Base-by-base conservation (phyloP, 2,888 invertebrate genomes). In the Ormyrus labotus region DNA sequence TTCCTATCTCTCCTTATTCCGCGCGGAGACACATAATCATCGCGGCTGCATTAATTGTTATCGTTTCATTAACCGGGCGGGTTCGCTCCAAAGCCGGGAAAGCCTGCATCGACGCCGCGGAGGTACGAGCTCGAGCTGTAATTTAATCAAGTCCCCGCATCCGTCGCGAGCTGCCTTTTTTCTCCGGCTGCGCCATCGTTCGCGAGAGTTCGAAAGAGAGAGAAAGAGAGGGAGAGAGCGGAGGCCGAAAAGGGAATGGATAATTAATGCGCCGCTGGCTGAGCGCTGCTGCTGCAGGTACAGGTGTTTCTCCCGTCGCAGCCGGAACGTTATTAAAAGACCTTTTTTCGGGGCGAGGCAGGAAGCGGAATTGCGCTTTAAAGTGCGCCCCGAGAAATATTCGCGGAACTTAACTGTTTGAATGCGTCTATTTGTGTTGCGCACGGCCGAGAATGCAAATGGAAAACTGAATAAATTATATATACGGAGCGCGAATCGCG, bases 121-220 rank as follows among this genome's bases (percentile, higher is more conserved):
- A 4, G 34, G 34, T 34, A 45, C 11, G 19, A 48, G 34, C 9
- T 7, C 8, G 8, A 57, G 19, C 45, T 13, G 51, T 78, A 78
- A 71, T 78, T 78, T 78, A 78, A 78, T 78, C 71, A 78, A 71
- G 51, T 60, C 9, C 13, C 51, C 47, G 73, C 63, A 69, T 47
- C 75, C 61, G 68, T 68, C 53, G 61, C 19, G 13, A 61, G 53
- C 3, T 45, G 34, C 13, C 13, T 69, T 63, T 57, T 51, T 48
- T 53, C 10, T 11, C 3, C 34, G n/a, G 7, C 47, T 10, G 34
- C 34, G 34, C 34, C 1, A 55, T 7, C 47, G 57, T 9, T 47
- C 13, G n/a, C 13, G 48, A 57, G 47, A 68, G 34, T 55, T 63
- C 9, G n/a, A 19, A 57, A 13, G 8, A 34, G 47, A 50, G 5